A percentile compares a stretch with the other conserved stretches of the same genome.
These are phyloP conservation scores for Ischnus inquisitorius DNA, from an alignment of 2,888 invertebrate species.

Conservation along the genomic window DNA sequence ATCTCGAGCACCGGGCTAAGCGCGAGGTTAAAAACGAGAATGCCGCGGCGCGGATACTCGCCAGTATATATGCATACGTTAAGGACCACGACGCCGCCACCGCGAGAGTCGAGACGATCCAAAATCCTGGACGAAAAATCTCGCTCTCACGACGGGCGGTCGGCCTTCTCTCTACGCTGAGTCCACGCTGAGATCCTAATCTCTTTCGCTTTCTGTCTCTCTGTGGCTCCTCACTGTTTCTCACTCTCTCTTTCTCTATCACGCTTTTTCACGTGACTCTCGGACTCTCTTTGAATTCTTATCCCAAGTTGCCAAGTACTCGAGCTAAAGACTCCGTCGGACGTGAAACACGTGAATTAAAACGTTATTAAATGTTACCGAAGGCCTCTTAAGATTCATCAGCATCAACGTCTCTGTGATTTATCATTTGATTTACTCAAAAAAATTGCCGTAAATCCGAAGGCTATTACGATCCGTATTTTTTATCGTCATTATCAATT, in stretches of 20 bases:
- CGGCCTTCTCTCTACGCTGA: slow-evolving; percentile 32
- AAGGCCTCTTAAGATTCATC: neutral
- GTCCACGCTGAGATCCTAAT: slow-evolving; percentile 64
- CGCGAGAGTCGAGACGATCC: slow-evolving; percentile 45
- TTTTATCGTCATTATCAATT: too few species aligned
- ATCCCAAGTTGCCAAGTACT: slow-evolving; percentile 41
- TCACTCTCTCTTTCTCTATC: slow-evolving; percentile 40
- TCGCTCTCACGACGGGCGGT: slow-evolving; percentile 69
- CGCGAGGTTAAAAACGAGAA: slow-evolving; percentile 44
- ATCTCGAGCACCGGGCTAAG: slow-evolving; percentile 49
- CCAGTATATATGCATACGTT: slow-evolving; percentile 14
- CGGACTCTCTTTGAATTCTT: neutral
- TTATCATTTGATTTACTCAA: neutral
- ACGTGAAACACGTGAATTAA: slow-evolving; percentile 22
- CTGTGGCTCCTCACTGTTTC: slow-evolving; percentile 28
- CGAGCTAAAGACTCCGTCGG: slow-evolving; percentile 24
- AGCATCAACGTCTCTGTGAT: slow-evolving; percentile 4
- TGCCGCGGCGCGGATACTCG: slow-evolving; percentile 11
- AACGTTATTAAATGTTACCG: slow-evolving; percentile 46
- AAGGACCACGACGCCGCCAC: slow-evolving; percentile 40
- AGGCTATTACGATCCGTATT: too few species aligned
- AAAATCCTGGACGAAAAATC: slow-evolving; percentile 63
- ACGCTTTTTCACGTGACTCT: slow-evolving; percentile 13
- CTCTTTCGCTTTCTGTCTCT: slow-evolving; percentile 44
- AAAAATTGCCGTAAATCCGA: too few species aligned